Base-by-base conservation (phyloP, 2,797 vertebrate genomes). In the Poecile montanus region DNA sequence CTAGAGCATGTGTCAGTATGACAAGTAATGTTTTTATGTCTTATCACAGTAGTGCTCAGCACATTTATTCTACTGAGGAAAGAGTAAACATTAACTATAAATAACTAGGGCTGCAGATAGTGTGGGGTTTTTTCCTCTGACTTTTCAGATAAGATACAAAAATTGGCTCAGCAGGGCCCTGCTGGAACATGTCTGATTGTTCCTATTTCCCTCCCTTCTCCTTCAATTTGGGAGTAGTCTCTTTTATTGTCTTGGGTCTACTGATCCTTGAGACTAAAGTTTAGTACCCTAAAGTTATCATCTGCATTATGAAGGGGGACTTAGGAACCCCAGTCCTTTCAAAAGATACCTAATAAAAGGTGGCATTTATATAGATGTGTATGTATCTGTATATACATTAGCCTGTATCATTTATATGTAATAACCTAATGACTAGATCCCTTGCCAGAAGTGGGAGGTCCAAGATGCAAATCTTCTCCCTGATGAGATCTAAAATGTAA, bases 41-140 rank as follows among this genome's bases (percentile, higher is more conserved):
- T 96, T 97, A 93, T 85, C 91, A 53, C 68, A 40, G 61, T 95
- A 62, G 27, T 94, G 67, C 80, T 91, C 72, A 84, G 36, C 70
- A 66, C 48, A 67, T 91, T 92, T 88, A 71, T 95, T 74, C 74
- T 79, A 62, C 87, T 65, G 86, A 92, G 56, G 79, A 68, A 75
- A 81, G 45, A 73, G 78, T 93, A 96, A 95, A 91, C 77, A 54
- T 74, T 36, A 94, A 27, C 72, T 91, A 72, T 96, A 94, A 96
- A 95, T 95, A 95, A 79, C 60, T 87, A 65, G 36, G 38, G 34
- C 89, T 94, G 93, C 44, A 51, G 82, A 62, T 56, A 63, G 30
- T 60, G 12, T 71, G 44, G 6, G 10, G 0, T 72, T 94, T 94
- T 92, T 73, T 34, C 40, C 70, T 76, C 76, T 77, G 79, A 79